Evolutionary conservation across 2,113 vertebrate genomes (phyloP).

Genomic region (Formicarius rufipectus): DNA sequence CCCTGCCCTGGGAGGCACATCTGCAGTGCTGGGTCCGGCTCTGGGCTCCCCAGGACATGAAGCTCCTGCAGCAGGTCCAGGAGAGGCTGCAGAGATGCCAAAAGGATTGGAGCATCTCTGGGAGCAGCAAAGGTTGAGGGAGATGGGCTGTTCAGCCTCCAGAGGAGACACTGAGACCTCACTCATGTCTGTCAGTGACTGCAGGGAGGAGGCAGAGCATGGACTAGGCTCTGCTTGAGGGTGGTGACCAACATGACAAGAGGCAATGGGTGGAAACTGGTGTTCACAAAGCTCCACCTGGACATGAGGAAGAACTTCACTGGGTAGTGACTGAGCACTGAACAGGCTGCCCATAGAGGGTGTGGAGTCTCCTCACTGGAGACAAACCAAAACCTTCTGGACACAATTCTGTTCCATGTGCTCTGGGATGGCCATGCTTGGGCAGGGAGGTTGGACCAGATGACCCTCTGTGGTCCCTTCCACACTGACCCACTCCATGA

Average conservation of each 20-base stretch:
- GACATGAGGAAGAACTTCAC: not conserved
- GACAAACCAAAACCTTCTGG: not conserved
- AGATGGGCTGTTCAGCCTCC: not conserved
- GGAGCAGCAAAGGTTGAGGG: not conserved
- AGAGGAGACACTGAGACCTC: not conserved
- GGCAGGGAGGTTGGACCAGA: not conserved
- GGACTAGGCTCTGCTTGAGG: not conserved
- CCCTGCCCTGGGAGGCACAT: not conserved
- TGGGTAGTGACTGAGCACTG: not conserved
- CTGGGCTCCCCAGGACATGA: not conserved
- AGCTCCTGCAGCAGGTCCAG: not conserved
- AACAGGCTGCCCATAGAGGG: not conserved
- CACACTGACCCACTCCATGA: not conserved
- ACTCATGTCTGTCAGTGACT: too few relatives aligned
- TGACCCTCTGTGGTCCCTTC: not conserved
- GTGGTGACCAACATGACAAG: too few relatives aligned
- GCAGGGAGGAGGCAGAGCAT: not conserved
- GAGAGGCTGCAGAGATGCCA: fast-evolving
- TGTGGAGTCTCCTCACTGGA: not conserved
- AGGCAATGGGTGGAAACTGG: not conserved
- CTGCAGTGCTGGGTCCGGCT: not conserved
- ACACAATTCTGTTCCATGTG: not conserved
- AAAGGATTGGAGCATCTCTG: not conserved
- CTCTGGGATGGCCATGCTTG: not conserved
- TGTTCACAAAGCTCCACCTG: not conserved